Evolutionary conservation across 2,797 vertebrate species (phyloP).

Genomic region (Mus spretus): DNA sequence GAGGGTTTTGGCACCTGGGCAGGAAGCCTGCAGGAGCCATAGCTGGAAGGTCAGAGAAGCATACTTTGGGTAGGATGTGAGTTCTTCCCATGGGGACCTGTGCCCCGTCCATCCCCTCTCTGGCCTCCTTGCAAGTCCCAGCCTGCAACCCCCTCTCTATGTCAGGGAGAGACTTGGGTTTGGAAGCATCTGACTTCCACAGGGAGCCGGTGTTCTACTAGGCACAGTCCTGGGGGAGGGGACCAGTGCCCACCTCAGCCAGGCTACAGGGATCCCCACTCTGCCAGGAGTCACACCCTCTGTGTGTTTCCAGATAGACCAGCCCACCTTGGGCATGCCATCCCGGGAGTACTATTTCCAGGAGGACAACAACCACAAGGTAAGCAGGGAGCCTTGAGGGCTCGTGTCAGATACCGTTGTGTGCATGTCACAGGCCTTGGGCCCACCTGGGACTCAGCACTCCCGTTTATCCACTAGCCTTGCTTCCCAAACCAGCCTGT

Average conservation of each 20-base stretch:
- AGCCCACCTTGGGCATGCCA: constrained; percentile 97
- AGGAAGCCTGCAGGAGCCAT: background rate
- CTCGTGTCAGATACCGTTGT: accelerated
- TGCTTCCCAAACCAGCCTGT: background rate
- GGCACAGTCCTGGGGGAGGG: background rate
- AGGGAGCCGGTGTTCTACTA: accelerated
- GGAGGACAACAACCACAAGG: constrained; percentile 93
- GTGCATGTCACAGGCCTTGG: background rate
- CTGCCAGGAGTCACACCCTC: background rate
- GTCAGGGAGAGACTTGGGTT: background rate
- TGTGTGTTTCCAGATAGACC: constrained; percentile 93
- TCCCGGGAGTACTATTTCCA: constrained; percentile 97
- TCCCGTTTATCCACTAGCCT: too few species aligned
- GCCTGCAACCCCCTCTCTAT: too few species aligned
- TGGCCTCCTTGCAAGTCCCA: background rate
- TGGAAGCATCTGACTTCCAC: background rate
- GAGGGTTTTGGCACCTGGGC: background rate
- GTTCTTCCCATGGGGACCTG: background rate
- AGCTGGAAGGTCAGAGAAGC: background rate
- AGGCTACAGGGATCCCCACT: background rate
- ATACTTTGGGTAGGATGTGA: accelerated
- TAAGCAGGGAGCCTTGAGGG: constrained; percentile 78
- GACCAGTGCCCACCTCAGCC: background rate
- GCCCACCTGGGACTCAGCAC: background rate
- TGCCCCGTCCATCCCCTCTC: background rate